These are phyloP conservation scores for Galemys pyrenaicus DNA, from an alignment of 2,113 vertebrate species.

Conservation along the genomic window DNA sequence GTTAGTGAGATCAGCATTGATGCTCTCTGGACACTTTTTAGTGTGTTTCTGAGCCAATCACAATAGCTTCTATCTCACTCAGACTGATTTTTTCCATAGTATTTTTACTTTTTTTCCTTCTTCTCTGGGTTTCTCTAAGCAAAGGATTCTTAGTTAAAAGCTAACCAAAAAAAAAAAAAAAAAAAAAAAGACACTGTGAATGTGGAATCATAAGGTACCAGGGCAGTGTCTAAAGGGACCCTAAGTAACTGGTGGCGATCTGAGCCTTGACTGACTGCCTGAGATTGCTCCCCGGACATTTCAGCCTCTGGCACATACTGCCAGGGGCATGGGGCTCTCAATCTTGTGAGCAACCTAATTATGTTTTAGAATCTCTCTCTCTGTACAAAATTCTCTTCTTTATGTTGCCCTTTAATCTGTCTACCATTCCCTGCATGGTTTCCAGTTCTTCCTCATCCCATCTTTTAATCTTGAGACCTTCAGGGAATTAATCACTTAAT, in stretches of 20 bases:
- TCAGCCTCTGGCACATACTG: not conserved
- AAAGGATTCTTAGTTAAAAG: slow-evolving; percentile 26
- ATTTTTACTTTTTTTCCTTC: not conserved
- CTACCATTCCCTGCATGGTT: not conserved
- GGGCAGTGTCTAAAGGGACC: not conserved
- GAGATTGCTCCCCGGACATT: not conserved
- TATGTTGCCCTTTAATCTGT: not conserved
- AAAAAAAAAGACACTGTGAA: not conserved
- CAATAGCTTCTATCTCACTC: not conserved
- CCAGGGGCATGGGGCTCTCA: not conserved
- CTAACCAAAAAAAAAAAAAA: not conserved
- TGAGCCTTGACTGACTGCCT: not conserved
- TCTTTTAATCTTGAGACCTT: not conserved
- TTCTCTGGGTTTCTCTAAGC: not conserved
- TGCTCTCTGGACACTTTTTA: not conserved
- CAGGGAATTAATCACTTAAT: not conserved
- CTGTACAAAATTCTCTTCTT: not conserved
- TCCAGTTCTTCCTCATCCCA: not conserved
- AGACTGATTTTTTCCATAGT: not conserved
- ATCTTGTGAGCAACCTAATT: too few relatives aligned
- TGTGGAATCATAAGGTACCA: not conserved
- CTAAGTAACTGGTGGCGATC: not conserved
- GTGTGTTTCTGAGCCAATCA: not conserved
- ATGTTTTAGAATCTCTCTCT: not conserved
- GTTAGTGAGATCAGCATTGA: not conserved